Evolutionary conservation across 1,140 invertebrate genomes (phyloP).

Genomic region (Bombus terrestris): DNA sequence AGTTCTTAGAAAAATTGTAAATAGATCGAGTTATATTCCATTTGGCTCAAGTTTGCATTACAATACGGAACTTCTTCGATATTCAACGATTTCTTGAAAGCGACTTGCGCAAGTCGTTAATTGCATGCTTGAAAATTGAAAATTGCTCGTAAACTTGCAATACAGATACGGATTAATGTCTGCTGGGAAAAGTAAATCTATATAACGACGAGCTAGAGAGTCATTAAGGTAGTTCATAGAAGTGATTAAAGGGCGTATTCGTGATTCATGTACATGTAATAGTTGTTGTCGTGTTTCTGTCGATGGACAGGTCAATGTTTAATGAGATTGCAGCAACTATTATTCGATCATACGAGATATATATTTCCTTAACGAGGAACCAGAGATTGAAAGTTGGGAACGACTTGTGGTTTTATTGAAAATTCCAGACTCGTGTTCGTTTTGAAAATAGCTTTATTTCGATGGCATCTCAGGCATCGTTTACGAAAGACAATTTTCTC

Average conservation of each 20-base stretch:
- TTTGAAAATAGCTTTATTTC: constrained; percentile 31
- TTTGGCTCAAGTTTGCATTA: neutral
- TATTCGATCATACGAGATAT: neutral
- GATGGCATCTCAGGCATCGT: neutral
- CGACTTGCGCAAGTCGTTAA: neutral
- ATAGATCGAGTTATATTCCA: neutral
- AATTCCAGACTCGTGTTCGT: neutral
- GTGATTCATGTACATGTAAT: neutral
- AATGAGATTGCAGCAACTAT: neutral
- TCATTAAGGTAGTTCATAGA: neutral
- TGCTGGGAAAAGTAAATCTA: neutral
- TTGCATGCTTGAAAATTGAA: neutral
- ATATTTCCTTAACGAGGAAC: neutral
- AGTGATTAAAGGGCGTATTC: neutral
- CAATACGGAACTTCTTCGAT: neutral
- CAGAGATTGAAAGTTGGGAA: neutral
- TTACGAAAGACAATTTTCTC: constrained; percentile 11
- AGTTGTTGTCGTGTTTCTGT: neutral
- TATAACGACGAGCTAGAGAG: neutral
- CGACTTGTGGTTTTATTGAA: neutral
- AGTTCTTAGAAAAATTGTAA: neutral
- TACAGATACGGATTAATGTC: neutral
- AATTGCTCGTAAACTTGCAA: constrained; percentile 4
- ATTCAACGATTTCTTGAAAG: neutral
- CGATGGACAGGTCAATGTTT: neutral